These are phyloP conservation scores for Odontamblyopus rebecca DNA, from an alignment of 2,797 vertebrate species.

Conservation along the genomic window DNA sequence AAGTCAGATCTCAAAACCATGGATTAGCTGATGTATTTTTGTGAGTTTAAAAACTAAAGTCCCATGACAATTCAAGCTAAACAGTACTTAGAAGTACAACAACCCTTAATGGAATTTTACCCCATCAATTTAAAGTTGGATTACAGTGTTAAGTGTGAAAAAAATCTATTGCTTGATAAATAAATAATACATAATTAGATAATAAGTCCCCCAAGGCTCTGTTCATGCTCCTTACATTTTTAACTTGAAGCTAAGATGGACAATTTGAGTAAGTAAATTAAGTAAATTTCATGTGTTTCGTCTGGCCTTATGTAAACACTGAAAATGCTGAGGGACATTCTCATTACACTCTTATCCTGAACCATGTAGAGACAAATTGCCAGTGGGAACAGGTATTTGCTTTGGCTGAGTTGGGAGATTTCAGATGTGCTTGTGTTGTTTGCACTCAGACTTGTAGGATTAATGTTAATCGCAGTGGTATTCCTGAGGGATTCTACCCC, in stretches of 20 bases:
- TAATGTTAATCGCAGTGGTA: slow-evolving; percentile 53
- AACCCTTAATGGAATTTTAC: background rate
- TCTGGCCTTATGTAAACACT: background rate
- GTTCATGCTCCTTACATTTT: background rate
- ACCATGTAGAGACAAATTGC: slow-evolving; percentile 18
- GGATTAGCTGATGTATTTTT: background rate
- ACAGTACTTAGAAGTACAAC: background rate
- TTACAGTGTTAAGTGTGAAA: background rate
- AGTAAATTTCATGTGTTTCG: background rate
- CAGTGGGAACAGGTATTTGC: slow-evolving; percentile 5
- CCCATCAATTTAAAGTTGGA: background rate
- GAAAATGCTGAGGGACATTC: background rate
- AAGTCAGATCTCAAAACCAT: background rate
- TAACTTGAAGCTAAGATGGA: background rate
- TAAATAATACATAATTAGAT: background rate
- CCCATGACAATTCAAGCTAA: background rate
- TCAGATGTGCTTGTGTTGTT: slow-evolving; percentile 39
- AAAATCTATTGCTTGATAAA: background rate
- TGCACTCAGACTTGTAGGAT: slow-evolving; percentile 51
- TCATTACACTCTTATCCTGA: slow-evolving; percentile 4
- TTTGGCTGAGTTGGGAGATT: slow-evolving; percentile 32
- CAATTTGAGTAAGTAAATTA: background rate
- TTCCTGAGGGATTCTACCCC: slow-evolving; percentile 40
- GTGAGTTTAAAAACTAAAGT: background rate
- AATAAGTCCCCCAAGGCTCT: background rate